A percentile compares a stretch with the other conserved stretches of the same genome.
phyloP scores from a whole-genome alignment of 92 coral and sea anemone species.

The Chrysogorgia sp. region DNA sequence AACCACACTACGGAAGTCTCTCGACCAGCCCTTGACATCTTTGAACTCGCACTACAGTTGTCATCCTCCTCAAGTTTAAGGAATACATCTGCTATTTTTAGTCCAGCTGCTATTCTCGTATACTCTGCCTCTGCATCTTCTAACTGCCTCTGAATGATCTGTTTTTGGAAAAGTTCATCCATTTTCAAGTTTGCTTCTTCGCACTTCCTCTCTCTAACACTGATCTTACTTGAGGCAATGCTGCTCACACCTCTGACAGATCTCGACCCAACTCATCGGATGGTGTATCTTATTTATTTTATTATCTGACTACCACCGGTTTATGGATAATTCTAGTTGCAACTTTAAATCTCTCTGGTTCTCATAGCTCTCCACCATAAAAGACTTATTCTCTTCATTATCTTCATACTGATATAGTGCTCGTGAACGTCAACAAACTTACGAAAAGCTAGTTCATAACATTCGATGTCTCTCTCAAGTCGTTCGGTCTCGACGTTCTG shows the following conservation, averaged over 20 bases:
- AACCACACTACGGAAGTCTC: no score
- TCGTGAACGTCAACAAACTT: conserved; percentile 21
- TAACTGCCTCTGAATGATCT: no score
- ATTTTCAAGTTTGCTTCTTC: no score
- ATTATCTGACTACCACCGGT: conserved; percentile 15
- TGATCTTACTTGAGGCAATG: no score
- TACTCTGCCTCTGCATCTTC: no score
- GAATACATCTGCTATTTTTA: conserved; percentile 16
- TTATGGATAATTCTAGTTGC: conserved; percentile 2
- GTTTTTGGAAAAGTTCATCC: no score
- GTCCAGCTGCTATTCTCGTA: conserved; percentile 1
- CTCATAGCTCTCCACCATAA: conserved; percentile 13
- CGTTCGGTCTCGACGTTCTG: conserved; percentile 8
- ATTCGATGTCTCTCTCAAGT: conserved; percentile 13
- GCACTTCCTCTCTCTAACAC: no score
- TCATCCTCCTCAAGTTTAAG: conserved; percentile 36
- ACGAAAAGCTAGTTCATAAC: conserved; percentile 15
- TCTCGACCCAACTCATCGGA: no score
- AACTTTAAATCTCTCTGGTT: conserved; percentile 30
- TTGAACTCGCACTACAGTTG: not conserved
- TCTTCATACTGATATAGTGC: conserved; percentile 10
- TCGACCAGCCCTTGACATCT: not conserved
- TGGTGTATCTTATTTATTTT: conserved; percentile 22
- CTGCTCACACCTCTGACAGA: no score
- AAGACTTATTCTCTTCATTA: not conserved